Conservation (phyloP, 1,140 invertebrate species). For the Piezodorus guildinii region DNA sequence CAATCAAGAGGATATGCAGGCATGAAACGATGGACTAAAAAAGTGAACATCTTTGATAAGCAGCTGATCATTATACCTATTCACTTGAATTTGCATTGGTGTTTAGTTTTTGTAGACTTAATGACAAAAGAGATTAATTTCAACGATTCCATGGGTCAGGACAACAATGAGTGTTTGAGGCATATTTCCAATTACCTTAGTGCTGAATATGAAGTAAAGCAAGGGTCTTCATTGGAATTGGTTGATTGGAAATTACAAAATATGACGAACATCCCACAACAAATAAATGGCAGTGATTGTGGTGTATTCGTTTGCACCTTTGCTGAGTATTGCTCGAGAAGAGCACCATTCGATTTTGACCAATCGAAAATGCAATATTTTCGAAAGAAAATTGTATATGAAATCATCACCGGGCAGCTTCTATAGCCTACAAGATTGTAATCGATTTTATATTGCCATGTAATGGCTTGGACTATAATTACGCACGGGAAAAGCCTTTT, state of each 20-base stretch:
- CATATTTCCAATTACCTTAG: not conserved
- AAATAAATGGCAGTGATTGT: slow-evolving; percentile 95
- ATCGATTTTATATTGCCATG: no score
- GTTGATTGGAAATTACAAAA: not conserved
- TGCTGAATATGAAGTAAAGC: not conserved
- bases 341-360: slow-evolving; percentile 60
- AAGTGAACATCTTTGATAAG: slow-evolving; percentile 74
- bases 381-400: slow-evolving; percentile 80
- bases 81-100: slow-evolving; percentile 94
- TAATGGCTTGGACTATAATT: no score
- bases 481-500: no score
- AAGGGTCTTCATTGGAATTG: not conserved
- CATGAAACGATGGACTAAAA: slow-evolving; percentile 78
- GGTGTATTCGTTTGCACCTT: slow-evolving; percentile 95
- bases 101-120: slow-evolving; percentile 82
- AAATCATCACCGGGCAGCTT: slow-evolving; percentile 60
- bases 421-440: slow-evolving; percentile 27
- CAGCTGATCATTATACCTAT: slow-evolving; percentile 81
- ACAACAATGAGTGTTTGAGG: slow-evolving; percentile 61
- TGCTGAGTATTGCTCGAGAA: slow-evolving; percentile 79
- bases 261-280: slow-evolving; percentile 65
- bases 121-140: slow-evolving; percentile 64
- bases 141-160: slow-evolving; percentile 85
- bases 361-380: slow-evolving; percentile 92
- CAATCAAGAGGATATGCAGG: slow-evolving; percentile 56